Evolutionary conservation across 2,113 vertebrate species (phyloP).

Genomic region (Apaloderma vittatum): DNA sequence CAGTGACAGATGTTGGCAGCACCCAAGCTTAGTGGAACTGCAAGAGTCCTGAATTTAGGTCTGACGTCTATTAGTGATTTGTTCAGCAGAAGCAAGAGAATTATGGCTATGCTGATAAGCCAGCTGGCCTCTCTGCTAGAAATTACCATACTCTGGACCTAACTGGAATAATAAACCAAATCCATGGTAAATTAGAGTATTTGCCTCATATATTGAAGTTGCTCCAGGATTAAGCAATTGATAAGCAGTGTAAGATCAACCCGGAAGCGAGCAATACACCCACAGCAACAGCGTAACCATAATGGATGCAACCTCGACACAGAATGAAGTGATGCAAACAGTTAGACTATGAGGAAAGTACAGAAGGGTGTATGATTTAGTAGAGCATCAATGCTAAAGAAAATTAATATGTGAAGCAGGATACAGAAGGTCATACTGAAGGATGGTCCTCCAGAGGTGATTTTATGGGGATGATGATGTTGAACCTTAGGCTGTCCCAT

Average conservation of each 20-base stretch:
- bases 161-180: neutral
- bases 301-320: neutral
- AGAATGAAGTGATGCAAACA: neutral
- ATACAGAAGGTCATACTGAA: neutral
- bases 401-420: neutral
- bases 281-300: neutral
- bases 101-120: neutral
- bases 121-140: neutral
- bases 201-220: neutral
- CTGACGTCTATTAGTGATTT: neutral
- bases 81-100: neutral
- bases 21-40: neutral
- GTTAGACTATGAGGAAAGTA: neutral
- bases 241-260: constrained; percentile 12
- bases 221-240: neutral
- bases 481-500: rapidly evolving
- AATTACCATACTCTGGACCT: neutral
- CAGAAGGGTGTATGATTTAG: neutral
- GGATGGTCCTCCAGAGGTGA: neutral
- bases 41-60: neutral
- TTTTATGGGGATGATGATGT: neutral
- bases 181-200: neutral
- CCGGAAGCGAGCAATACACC: neutral
- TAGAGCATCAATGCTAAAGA: neutral
- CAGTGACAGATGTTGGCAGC: neutral